A percentile compares a stretch with the other conserved stretches of the same genome.
phyloP scores from a whole-genome alignment of 2,888 invertebrate species.

The Nycteola revayana region DNA sequence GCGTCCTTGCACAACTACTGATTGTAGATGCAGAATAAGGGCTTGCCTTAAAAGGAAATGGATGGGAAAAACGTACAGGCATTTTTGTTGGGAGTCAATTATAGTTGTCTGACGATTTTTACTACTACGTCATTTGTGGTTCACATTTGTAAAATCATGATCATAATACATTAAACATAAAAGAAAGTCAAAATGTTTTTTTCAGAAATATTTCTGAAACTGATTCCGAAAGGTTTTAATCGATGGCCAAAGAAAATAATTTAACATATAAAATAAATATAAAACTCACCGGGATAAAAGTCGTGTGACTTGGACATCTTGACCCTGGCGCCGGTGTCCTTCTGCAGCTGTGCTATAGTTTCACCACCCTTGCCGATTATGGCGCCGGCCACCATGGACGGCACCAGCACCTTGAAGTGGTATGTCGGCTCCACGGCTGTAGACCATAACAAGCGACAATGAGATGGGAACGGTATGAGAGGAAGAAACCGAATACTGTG shows the following conservation, averaged over 20 bases:
- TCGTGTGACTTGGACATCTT: conserved; percentile 99
- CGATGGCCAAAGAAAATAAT: too few species aligned
- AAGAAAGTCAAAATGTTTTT: too few species aligned
- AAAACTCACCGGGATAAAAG: conserved; percentile 95
- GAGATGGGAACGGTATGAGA: conserved; percentile 14
- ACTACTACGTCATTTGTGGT: too few species aligned
- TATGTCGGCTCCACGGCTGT: conserved; percentile 92
- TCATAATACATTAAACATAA: too few species aligned
- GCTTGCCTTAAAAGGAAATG: conserved; percentile 13
- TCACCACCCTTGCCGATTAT: conserved; percentile 99
- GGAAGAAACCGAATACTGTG: conserved; percentile 37
- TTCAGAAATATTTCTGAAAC: too few species aligned
- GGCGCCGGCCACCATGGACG: conserved; percentile 98
- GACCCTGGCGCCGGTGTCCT: conserved; percentile 97
- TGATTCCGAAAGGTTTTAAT: too few species aligned
- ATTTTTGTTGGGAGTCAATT: too few species aligned
- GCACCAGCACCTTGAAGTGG: conserved; percentile 98
- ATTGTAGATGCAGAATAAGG: conserved; percentile 15
- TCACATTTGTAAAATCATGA: too few species aligned
- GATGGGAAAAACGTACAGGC: conserved; percentile 9
- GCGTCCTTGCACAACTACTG: conserved; percentile 2
- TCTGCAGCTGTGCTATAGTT: conserved; percentile 98
- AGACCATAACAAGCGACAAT: conserved; percentile 40
- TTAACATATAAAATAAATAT: neutral
- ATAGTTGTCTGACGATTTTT: too few species aligned